These are phyloP conservation scores for Rhinogobius similis DNA, from an alignment of 2,113 vertebrate genomes.

Conservation along the genomic window DNA sequence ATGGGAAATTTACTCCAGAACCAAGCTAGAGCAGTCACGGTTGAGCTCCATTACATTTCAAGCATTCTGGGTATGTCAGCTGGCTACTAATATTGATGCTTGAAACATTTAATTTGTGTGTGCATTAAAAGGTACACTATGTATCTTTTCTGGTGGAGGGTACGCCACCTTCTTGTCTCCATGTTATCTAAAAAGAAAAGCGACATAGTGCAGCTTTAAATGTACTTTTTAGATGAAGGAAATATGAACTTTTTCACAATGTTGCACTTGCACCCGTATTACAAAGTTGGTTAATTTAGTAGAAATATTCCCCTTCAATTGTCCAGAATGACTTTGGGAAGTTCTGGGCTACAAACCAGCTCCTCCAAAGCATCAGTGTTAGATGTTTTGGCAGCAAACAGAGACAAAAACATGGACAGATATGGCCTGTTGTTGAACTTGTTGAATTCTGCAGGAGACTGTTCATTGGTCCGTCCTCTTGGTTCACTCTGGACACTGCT, in stretches of 20 bases:
- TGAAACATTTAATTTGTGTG: too few relatives aligned
- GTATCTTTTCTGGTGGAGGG: too few relatives aligned
- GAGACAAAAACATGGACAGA: conserved; percentile 34
- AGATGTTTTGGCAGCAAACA: conserved; percentile 42
- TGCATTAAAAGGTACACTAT: too few relatives aligned
- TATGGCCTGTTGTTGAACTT: conserved; percentile 39
- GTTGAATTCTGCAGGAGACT: conserved; percentile 35
- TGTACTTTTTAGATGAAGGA: too few relatives aligned
- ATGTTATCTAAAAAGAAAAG: not conserved
- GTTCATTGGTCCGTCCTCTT: conserved; percentile 52
- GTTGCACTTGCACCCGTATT: not conserved
- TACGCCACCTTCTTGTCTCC: not conserved
- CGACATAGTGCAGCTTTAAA: not conserved
- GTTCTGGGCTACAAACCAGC: conserved; percentile 34
- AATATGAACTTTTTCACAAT: not conserved
- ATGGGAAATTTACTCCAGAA: too few relatives aligned
- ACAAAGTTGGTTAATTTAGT: not conserved
- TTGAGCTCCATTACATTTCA: too few relatives aligned
- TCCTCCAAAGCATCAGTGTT: conserved; percentile 13
- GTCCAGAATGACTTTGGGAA: conserved; percentile 42
- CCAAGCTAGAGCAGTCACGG: too few relatives aligned
- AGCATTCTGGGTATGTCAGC: too few relatives aligned
- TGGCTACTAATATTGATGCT: too few relatives aligned
- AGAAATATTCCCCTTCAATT: not conserved
- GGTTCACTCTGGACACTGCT: conserved; percentile 30